phyloP scores from a whole-genome alignment of 2,888 invertebrate species.

The Leptopilina myrica region DNA sequence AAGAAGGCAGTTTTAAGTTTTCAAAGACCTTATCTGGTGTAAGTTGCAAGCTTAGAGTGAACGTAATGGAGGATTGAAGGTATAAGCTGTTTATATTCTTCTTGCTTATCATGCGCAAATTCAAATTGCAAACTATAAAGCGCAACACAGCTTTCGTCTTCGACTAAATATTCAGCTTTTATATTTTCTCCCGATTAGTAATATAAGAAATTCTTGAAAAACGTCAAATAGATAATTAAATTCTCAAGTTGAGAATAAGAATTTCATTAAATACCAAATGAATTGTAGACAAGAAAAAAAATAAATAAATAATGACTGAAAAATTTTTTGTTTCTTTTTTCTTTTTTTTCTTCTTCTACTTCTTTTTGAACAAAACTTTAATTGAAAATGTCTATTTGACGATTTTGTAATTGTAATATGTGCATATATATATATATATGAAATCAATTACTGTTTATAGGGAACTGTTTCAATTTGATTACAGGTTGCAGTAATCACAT shows the following conservation, averaged over 20 bases:
- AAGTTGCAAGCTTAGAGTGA: slow-evolving; percentile 52
- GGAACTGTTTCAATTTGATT: slow-evolving; percentile 61
- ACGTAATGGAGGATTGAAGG: slow-evolving; percentile 61
- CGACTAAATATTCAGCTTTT: slow-evolving; percentile 8
- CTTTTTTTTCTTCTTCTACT: neutral
- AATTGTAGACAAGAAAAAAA: no score
- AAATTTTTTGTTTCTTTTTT: neutral
- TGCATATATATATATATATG: neutral
- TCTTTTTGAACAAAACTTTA: neutral
- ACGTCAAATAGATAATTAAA: slow-evolving; percentile 3
- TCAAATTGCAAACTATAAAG: slow-evolving; percentile 58
- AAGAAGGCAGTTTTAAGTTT: slow-evolving; percentile 2
- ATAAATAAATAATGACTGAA: no score
- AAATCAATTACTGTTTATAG: slow-evolving; percentile 25
- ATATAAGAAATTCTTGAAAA: neutral
- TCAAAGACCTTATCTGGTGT: slow-evolving; percentile 11
- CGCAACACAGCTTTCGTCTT: slow-evolving; percentile 40
- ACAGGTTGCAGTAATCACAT: slow-evolving; percentile 71
- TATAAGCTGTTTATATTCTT: slow-evolving; percentile 60
- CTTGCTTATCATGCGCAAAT: slow-evolving; percentile 51
- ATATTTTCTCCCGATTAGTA: neutral
- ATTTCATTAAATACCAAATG: no score
- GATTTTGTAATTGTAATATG: neutral
- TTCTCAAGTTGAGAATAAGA: neutral
- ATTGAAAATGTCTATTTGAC: neutral